These are phyloP conservation scores for Oncopeltus fasciatus DNA, from an alignment of 1,140 invertebrate species.

Conservation along the genomic window DNA sequence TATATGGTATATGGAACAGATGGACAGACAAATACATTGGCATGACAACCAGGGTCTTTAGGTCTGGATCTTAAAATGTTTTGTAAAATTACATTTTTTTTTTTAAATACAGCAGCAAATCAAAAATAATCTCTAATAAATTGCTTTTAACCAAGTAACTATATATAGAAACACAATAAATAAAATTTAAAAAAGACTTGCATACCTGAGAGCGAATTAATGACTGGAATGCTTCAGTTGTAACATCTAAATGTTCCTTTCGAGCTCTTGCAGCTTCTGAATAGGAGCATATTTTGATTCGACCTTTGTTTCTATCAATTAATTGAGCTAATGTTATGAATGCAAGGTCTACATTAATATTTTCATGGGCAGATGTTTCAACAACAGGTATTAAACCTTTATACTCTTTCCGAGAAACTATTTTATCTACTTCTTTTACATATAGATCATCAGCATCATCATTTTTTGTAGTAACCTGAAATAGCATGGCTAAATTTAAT, in stretches of 20 bases:
- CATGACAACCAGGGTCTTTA: no score
- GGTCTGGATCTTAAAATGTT: no score
- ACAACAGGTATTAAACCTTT: constrained; percentile 75
- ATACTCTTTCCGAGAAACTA: constrained; percentile 82
- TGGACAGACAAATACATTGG: no score
- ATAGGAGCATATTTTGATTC: constrained; percentile 63
- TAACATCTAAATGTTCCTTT: constrained; percentile 75
- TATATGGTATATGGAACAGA: no score
- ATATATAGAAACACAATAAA: neutral
- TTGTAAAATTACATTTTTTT: no score
- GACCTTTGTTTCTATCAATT: constrained; percentile 60
- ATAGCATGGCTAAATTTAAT: no score
- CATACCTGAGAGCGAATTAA: constrained; percentile 63
- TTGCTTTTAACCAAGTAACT: no score
- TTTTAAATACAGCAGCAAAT: no score
- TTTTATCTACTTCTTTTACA: constrained; percentile 74
- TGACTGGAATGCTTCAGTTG: constrained; percentile 73
- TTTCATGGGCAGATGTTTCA: constrained; percentile 91
- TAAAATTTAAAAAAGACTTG: neutral
- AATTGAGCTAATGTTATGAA: constrained; percentile 86
- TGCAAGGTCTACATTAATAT: constrained; percentile 89
- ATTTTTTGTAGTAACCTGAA: constrained; percentile 70
- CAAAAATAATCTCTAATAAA: no score
- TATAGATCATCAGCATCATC: constrained; percentile 82
- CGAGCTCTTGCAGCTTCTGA: constrained; percentile 69